Percentiles rank a stretch among this genome's conserved stretches.
Evolutionary conservation across 2,797 vertebrate species (phyloP).

Genomic region (Limnodromus scolopaceus): DNA sequence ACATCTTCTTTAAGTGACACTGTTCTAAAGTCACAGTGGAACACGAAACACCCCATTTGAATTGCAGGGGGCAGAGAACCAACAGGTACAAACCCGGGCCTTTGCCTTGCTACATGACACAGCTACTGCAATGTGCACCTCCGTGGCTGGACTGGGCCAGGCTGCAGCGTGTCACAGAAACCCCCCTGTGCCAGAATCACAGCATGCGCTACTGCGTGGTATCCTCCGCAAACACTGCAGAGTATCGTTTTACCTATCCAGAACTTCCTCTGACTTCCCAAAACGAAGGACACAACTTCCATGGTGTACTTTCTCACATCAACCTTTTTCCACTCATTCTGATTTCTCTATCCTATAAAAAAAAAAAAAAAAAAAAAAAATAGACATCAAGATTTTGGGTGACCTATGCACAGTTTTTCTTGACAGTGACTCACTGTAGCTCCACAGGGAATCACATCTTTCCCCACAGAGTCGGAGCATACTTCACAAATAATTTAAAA

Average conservation of each 20-base stretch:
- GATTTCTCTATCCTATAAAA: not conserved
- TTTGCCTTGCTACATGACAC: not conserved
- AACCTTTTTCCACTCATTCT: not conserved
- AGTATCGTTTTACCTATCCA: not conserved
- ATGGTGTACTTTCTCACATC: not conserved
- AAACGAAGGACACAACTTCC: not conserved
- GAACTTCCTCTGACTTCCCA: not conserved
- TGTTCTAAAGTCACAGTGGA: not conserved
- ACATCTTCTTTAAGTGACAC: not conserved
- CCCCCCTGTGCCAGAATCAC: not conserved
- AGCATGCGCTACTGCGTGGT: not conserved
- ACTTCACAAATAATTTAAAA: conserved; percentile 16
- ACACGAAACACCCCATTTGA: not conserved
- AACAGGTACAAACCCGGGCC: not conserved
- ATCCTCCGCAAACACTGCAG: not conserved
- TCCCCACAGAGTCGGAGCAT: not conserved
- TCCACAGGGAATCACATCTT: not conserved
- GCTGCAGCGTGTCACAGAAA: not conserved
- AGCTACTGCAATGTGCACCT: not conserved
- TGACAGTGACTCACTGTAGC: not conserved
- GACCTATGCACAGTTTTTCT: not conserved
- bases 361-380: not conserved
- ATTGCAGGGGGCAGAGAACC: not conserved
- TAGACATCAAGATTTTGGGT: not conserved
- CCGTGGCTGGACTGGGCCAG: not conserved